Percentiles rank a stretch among this genome's conserved stretches.
Evolutionary conservation across 2,888 invertebrate species (phyloP).

Genomic region (Rhagophthalmus giganteus): DNA sequence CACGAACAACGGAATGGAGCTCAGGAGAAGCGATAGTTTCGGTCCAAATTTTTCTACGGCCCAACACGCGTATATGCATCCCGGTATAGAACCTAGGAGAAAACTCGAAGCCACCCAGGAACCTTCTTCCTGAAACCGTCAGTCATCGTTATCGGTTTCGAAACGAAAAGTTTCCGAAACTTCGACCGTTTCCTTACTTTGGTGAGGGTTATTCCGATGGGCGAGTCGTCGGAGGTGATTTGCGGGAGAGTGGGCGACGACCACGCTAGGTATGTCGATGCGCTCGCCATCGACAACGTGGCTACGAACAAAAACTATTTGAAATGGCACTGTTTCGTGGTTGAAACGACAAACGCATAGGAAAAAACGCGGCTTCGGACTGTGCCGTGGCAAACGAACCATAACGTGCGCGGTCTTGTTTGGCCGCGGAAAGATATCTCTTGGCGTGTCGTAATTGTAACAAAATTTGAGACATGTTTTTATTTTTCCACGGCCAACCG

Average conservation of each 20-base stretch:
- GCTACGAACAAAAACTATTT: slow-evolving; percentile 25
- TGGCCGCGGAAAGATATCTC: no score
- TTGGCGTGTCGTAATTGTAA: no score
- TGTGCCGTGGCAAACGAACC: no score
- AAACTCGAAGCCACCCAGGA: slow-evolving; percentile 64
- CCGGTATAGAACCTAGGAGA: slow-evolving; percentile 61
- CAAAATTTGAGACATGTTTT: no score
- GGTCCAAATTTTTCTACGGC: slow-evolving; percentile 63
- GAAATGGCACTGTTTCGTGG: no score
- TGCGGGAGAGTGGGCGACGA: slow-evolving; percentile 34
- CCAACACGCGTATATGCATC: slow-evolving; percentile 61
- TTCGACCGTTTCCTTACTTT: no score
- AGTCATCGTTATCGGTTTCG: background rate
- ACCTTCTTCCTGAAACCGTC: slow-evolving; percentile 54
- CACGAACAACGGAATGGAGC: slow-evolving; percentile 58
- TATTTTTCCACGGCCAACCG: no score
- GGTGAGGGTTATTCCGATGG: slow-evolving; percentile 29
- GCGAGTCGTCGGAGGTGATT: slow-evolving; percentile 33
- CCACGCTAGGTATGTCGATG: slow-evolving; percentile 34
- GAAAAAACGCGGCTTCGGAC: no score
- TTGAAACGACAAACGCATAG: no score
- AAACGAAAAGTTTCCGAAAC: no score
- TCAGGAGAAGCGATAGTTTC: slow-evolving; percentile 58
- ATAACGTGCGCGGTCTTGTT: no score
- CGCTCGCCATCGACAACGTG: slow-evolving; percentile 28